These are phyloP conservation scores for Enteromius trimaculatus DNA, from an alignment of 2,797 vertebrate genomes.

Conservation along the genomic window DNA sequence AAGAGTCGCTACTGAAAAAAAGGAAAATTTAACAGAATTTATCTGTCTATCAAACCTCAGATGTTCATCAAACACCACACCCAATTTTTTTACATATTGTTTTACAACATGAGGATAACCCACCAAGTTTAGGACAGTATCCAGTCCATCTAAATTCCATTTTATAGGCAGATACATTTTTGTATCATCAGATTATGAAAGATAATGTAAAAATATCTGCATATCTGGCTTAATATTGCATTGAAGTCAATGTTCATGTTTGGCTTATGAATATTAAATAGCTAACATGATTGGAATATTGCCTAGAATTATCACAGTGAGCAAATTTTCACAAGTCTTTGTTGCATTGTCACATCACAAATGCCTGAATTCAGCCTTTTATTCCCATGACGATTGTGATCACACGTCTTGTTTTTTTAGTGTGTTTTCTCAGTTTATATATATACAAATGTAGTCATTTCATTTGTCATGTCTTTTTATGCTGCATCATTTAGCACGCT, in stretches of 20 bases:
- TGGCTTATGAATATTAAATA: conserved; percentile 13
- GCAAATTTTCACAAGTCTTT: neutral
- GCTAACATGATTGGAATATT: neutral
- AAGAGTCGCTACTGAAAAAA: no score
- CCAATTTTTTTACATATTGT: no score
- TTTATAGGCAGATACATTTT: no score
- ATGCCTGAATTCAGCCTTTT: neutral
- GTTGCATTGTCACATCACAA: neutral
- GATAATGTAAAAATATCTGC: neutral
- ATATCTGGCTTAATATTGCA: neutral
- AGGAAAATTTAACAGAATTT: no score
- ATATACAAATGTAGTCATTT: neutral
- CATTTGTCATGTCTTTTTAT: neutral
- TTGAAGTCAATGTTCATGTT: neutral
- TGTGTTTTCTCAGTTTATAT: neutral
- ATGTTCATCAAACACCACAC: no score
- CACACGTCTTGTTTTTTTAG: neutral
- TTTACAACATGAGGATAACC: no score
- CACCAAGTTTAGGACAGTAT: no score
- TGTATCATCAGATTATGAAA: neutral
- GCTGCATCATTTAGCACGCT: neutral
- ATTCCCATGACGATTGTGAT: neutral
- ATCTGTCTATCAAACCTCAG: no score
- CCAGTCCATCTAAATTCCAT: no score
- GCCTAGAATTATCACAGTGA: neutral